phyloP scores from a whole-genome alignment of 2,888 invertebrate species.

The Drosophila limbata region DNA sequence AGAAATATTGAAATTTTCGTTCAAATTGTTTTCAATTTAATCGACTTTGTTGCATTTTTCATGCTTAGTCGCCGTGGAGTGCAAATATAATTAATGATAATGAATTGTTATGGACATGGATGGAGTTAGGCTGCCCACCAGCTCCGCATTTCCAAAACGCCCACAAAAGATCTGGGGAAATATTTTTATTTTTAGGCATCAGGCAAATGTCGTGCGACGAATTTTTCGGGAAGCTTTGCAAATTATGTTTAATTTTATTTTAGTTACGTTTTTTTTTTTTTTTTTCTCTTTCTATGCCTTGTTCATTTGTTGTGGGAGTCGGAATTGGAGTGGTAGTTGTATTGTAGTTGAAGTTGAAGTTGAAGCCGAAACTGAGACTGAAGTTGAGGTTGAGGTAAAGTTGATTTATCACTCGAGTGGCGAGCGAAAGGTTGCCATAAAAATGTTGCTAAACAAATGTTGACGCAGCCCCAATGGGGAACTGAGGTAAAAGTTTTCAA shows the following conservation, averaged over 20 bases:
- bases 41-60: conserved; percentile 70
- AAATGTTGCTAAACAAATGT: conserved; percentile 73
- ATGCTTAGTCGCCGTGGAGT: conserved; percentile 62
- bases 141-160: conserved; percentile 43
- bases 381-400: conserved; percentile 41
- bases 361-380: conserved; percentile 1
- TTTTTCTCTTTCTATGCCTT: neutral
- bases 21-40: conserved; percentile 79
- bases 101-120: conserved; percentile 73
- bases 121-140: conserved; percentile 41
- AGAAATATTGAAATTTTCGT: conserved; percentile 75
- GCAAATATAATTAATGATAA: conserved; percentile 81
- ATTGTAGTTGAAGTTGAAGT: conserved; percentile 7
- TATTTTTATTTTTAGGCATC: conserved; percentile 40
- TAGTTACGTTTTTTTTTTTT: conserved; percentile 2
- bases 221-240: conserved; percentile 33
- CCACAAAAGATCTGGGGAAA: conserved; percentile 34
- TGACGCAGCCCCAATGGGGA: conserved; percentile 52
- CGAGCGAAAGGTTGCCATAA: conserved; percentile 75
- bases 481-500: conserved; percentile 63
- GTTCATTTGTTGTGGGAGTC: conserved; percentile 46
- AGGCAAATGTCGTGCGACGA: conserved; percentile 69
- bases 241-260: conserved; percentile 52
- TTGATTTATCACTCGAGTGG: conserved; percentile 74
- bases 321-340: conserved; percentile 30